Base-by-base conservation (phyloP, 1,140 invertebrate genomes). In the Solenopsis fugax region DNA sequence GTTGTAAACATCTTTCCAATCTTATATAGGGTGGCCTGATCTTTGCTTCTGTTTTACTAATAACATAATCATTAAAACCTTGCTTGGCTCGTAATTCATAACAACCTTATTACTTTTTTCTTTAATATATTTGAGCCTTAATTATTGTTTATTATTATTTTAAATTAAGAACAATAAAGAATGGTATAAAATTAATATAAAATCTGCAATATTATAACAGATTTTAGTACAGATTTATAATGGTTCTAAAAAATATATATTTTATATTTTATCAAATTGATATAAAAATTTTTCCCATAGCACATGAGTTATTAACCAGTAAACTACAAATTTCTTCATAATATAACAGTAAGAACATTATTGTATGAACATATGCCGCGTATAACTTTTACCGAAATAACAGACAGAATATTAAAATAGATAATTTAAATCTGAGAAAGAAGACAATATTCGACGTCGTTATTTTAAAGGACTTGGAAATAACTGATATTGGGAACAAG, bases 1-100 rank as follows among this genome's bases (percentile, higher is more conserved):
- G 52, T 64, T 5, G 52, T 60, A 84, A 84, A 84, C 13, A 84
- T 21, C 41, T 50, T 62, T 84, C n/a, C 18, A 45, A n/a, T 60
- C 12, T 58, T 73, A 45, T 48, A 72, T 16, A 56, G n/a, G 10
- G 37, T 80, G 34, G 24, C 29, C 34, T n/a, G 13, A 16, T 41
- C 0, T 75, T 56, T 24, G 16, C 16, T 24, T 81, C 64, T 71
- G 0, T 80, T 62, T 48, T 34, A n/a, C 29, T n/a, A n/a, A n/a
- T n/a, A n/a, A n/a, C n/a, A n/a, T n/a, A n/a, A n/a, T n/a, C n/a
- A n/a, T n/a, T n/a, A n/a, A n/a, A n/a, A n/a, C n/a, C n/a, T n/a
- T n/a, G n/a, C n/a, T n/a, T n/a, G 37, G 29, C 29, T 29, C 29
- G 29, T 29, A 29, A 29, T 29, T 2, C 29, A 29, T 29, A 29